Conservation (phyloP, 2,888 invertebrate species). For the Caenorhabditis imperialis region DNA sequence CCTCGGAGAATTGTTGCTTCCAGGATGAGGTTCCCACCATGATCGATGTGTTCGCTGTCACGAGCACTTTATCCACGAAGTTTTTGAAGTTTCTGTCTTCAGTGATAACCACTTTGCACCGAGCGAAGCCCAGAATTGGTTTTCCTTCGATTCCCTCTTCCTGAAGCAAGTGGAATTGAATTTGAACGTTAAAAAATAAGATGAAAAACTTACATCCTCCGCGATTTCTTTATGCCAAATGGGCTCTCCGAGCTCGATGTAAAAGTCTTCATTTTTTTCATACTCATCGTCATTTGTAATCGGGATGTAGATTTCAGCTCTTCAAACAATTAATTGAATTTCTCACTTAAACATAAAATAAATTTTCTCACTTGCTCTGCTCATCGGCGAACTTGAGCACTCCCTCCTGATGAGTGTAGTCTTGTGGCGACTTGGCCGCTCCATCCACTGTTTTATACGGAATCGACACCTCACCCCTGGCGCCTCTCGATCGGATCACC, state of each 20-base stretch:
- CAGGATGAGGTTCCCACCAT: constrained; percentile 93
- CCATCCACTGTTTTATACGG: constrained; percentile 94
- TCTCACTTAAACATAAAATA: not conserved
- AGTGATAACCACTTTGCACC: constrained; percentile 90
- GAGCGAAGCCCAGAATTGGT: constrained; percentile 88
- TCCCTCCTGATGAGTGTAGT: constrained; percentile 87
- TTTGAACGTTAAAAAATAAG: not conserved
- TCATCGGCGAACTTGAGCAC: constrained; percentile 94
- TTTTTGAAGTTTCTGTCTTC: constrained; percentile 97
- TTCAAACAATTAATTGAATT: constrained; percentile 80
- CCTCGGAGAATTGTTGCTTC: constrained; percentile 98
- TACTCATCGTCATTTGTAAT: constrained; percentile 97
- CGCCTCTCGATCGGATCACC: constrained; percentile 82
- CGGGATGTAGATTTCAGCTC: constrained; percentile 88
- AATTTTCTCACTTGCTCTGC: constrained; percentile 93
- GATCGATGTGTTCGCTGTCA: constrained; percentile 93
- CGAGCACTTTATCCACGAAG: constrained; percentile 92
- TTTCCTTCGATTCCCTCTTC: constrained; percentile 83
- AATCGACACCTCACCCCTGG: constrained; percentile 90
- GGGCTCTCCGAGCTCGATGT: constrained; percentile 91
- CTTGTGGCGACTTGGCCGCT: constrained; percentile 85
- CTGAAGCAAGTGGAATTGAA: constrained; percentile 50
- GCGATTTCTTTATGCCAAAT: constrained; percentile 79
- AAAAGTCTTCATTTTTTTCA: constrained; percentile 94
- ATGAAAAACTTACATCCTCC: constrained; percentile 26